Conservation (phyloP, 2,888 invertebrate species). For the Campaea margaritaria region DNA sequence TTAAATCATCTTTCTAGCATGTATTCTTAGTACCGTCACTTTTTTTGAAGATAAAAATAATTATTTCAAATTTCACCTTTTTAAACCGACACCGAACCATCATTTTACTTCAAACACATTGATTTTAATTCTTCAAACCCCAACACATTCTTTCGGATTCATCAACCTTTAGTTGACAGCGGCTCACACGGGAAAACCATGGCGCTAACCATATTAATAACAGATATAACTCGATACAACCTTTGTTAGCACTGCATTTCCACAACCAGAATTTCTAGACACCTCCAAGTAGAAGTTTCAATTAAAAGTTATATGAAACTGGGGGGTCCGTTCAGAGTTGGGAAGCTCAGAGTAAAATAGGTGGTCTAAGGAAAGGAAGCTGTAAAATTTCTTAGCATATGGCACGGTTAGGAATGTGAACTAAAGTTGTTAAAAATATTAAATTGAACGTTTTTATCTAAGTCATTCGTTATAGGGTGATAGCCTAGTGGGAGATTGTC, state of each 20-base stretch:
- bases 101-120: neutral
- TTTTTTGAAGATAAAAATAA: too few species aligned
- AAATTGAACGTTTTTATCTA: conserved; percentile 1
- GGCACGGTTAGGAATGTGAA: conserved; percentile 29
- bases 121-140: conserved; percentile 29
- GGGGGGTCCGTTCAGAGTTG: conserved; percentile 3
- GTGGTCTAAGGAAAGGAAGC: conserved; percentile 25
- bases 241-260: conserved; percentile 59
- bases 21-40: too few species aligned
- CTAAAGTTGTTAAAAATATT: conserved; percentile 19
- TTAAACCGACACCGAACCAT: too few species aligned
- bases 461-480: conserved; percentile 1
- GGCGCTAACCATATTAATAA: conserved; percentile 77
- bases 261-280: conserved; percentile 43
- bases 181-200: conserved; percentile 75
- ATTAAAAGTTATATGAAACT: neutral
- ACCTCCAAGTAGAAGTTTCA: neutral
- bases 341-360: conserved; percentile 48
- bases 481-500: too few species aligned
- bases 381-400: conserved; percentile 33
- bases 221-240: conserved; percentile 59
- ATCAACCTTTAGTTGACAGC: conserved; percentile 41
- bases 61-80: too few species aligned
- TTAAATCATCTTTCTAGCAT: too few species aligned
- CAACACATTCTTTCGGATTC: conserved; percentile 40